A percentile compares a stretch with the other conserved stretches of the same genome.
These are phyloP conservation scores for Ellobius talpinus DNA, from an alignment of 2,113 vertebrate species.

Conservation along the genomic window DNA sequence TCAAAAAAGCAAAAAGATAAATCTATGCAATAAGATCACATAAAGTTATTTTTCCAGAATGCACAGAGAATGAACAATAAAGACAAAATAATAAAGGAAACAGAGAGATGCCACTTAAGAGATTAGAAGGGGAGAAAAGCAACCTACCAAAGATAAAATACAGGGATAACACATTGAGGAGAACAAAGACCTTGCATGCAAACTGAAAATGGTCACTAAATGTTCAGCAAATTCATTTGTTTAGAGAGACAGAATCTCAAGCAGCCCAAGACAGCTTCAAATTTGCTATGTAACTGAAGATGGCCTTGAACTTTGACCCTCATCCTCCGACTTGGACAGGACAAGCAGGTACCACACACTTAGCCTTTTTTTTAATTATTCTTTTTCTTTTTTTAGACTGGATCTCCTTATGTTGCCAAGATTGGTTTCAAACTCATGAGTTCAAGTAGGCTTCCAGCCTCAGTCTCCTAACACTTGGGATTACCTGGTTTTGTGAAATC, in stretches of 20 bases:
- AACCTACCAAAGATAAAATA: slow-evolving; percentile 28
- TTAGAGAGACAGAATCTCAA: background rate
- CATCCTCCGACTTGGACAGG: no score
- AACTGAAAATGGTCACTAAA: slow-evolving; percentile 35
- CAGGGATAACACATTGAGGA: slow-evolving; percentile 5
- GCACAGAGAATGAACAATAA: slow-evolving; percentile 9
- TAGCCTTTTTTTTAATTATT: background rate
- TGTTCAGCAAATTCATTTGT: slow-evolving; percentile 44
- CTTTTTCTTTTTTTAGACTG: background rate
- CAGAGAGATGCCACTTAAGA: background rate
- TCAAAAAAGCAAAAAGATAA: slow-evolving; percentile 29
- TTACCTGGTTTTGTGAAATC: background rate
- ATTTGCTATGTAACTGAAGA: background rate
- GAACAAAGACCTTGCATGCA: slow-evolving; percentile 34
- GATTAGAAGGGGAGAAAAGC: background rate
- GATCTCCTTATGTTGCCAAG: background rate
- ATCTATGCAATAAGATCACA: slow-evolving; percentile 2
- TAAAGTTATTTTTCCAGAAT: background rate
- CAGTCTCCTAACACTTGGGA: background rate
- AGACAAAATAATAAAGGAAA: slow-evolving; percentile 34
- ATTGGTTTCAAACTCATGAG: no score
- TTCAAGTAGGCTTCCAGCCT: background rate
- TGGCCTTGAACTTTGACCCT: background rate
- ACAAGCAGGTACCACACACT: background rate
- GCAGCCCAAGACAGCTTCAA: background rate